Evolutionary conservation across 1,140 invertebrate genomes (phyloP), one percentile per base, ranked within the genome.

Genomic region (Harlomillsia oculata): DNA sequence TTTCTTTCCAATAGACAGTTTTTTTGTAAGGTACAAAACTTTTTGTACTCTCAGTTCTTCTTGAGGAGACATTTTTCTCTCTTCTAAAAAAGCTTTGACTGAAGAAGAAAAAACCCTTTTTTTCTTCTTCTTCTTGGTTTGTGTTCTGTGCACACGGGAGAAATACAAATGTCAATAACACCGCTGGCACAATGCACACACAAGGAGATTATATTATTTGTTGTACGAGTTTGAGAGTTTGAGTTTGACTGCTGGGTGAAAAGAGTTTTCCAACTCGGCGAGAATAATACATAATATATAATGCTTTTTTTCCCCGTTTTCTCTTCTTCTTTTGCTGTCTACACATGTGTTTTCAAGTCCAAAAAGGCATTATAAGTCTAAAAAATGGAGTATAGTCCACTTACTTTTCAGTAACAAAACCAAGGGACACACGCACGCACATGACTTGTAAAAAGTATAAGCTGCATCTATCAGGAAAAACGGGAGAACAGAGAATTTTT

Each of bases 161-260:
- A 48, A 48, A 48, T 48, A 48, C 45, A 48, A 48, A 48, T 48
- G 45, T 48, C 45, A 48, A 48, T 48, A 48, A 48, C 45, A 48
- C 45, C 45, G 45, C 45, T 32, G 30, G 23, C 45, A 48, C 45
- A 48, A 48, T 48, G 45, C 28, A 48, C 28, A 48, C 45, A 48
- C 28, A 48, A 48, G n/a, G 45, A 48, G 45, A 48, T 48, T 48
- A 48, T 48, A 48, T 48, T 48, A 48, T 48, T 48, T 48, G 45
- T 48, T 48, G 45, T n/a, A n/a, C n/a, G n/a, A n/a, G n/a, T n/a
- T n/a, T n/a, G n/a, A n/a, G n/a, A n/a, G n/a, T n/a, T n/a, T n/a
- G 45, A 48, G 45, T 48, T 48, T 28, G 34, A 32, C 36, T 48
- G 45, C 30, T 30, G 30, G 45, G 30, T 48, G 45, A 48, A 48